These are phyloP conservation scores for Nibea albiflora DNA, from an alignment of 2,113 vertebrate species.

Conservation along the genomic window DNA sequence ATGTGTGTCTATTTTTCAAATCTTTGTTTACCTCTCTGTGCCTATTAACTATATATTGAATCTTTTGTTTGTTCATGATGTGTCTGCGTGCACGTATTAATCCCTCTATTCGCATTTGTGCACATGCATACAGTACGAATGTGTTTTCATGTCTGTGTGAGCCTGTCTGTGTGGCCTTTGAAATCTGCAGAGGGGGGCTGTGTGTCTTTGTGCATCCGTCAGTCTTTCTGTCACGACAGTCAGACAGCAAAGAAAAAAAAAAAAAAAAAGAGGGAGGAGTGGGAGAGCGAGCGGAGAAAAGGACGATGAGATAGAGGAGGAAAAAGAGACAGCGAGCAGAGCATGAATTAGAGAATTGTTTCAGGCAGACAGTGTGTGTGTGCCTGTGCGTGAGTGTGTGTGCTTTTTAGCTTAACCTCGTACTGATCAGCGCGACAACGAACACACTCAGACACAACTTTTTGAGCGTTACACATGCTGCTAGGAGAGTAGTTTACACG, in stretches of 20 bases:
- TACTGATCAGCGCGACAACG: slow-evolving; percentile 14
- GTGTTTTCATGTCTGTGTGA: slow-evolving; percentile 17
- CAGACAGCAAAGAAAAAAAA: slow-evolving; percentile 45
- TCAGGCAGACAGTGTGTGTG: slow-evolving; percentile 3
- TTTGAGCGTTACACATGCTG: neutral
- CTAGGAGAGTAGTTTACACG: neutral
- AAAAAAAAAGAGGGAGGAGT: slow-evolving; percentile 50
- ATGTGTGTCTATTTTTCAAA: slow-evolving; percentile 18
- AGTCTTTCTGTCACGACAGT: slow-evolving; percentile 62
- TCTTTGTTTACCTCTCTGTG: slow-evolving; percentile 16
- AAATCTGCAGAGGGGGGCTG: slow-evolving; percentile 60
- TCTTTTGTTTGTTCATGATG: slow-evolving; percentile 22
- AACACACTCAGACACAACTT: neutral
- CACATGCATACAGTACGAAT: slow-evolving; percentile 4
- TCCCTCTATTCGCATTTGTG: neutral
- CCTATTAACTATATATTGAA: neutral
- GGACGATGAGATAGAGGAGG: slow-evolving; percentile 40
- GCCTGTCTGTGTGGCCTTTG: slow-evolving; percentile 56
- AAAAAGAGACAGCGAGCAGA: slow-evolving; percentile 34
- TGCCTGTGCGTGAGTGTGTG: too few relatives aligned
- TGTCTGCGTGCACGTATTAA: neutral
- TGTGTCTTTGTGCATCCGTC: slow-evolving; percentile 69
- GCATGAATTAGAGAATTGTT: slow-evolving; percentile 56
- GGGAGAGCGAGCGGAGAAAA: slow-evolving; percentile 44
- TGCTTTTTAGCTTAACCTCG: slow-evolving; percentile 18